Evolutionary conservation across 1,140 invertebrate species (phyloP), one percentile per base, ranked within the genome.

Genomic region (Drosophila pectinifera): DNA sequence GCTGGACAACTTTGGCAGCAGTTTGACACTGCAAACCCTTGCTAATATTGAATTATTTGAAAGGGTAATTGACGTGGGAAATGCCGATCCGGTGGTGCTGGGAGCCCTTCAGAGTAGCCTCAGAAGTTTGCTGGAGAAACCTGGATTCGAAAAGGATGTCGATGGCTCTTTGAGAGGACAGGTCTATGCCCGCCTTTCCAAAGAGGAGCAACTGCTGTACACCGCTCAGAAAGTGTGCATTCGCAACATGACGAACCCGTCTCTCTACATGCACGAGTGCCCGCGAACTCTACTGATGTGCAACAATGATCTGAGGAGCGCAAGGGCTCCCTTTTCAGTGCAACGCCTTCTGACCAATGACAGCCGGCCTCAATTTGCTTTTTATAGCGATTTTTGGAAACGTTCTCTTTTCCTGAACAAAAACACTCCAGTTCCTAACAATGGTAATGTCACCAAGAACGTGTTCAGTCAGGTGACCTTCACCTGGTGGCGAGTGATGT

Each of bases 241-340:
- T 16, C 78, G 67, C 7, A 91, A 91, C 36, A 34, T 49, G 1
- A 91, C 77, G 1, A 11, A 68, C 6, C 36, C 8, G 7, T 68
- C 72, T 49, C 49, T 45, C 38, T 91, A 91, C 26, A 48, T 91
- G 24, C 79, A 84, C 51, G 89, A 91, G 53, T 91, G 89, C 14
- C 72, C 83, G 13, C 69, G 84, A 16, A 82, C 88, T 2, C 79
- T 69, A 38, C 38, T 91, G 7, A 88, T 91, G 38, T 91, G 89
- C 64, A 85, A 62, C 7, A 89, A 85, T 55, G 77, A 89, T 46
- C 42, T 56, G 7, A 89, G 83, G 38, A 34, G 3, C 48, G 6
- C 1, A 11, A 84, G 55, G 55, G 84, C 84, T 0, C 43, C 84
- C 0, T 89, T 72, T 45, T 46, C 58, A 1, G 51, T 89, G 11